Evolutionary conservation across 2,888 invertebrate genomes (phyloP), one percentile per base, ranked within the genome.

Genomic region (Helleia helle): DNA sequence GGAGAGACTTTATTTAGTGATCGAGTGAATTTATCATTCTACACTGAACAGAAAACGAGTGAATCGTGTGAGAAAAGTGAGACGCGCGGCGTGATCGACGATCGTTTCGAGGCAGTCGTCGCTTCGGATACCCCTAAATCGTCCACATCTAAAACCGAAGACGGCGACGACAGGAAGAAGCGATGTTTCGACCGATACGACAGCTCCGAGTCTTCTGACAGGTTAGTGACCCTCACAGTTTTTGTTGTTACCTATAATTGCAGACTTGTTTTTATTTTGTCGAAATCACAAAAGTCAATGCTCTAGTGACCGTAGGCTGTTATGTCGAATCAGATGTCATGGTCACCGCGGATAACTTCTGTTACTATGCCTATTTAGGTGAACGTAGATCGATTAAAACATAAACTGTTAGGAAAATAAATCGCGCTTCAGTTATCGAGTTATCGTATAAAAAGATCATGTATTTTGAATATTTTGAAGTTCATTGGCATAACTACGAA

Each of bases 161-260:
- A 71, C 46, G 77, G 83, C 45, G 89, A 89, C 59, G 90, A 89
- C 69, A 88, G 91, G 75, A 93, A 91, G 85, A 94, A 93, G 86
- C 88, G 95, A 84, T 93, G 94, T 85, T 88, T 93, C 75, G 94
- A 95, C 89, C 90, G 94, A 87, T 95, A 93, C 87, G 95, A 95
- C 88, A 95, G 94, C 80, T 94, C 94, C 65, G 95, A 95, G 86
- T 94, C 94, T 66, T 95, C 94, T 84, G 95, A 95, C 93, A 95
- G 95, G 95, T 94, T 77, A 88, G 87, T 71, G 50, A 11, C 8
- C 34, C 14, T 39, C 31, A 40, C 43, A 42, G n/a, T 36, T 42
- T 38, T 40, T 27, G 30, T 30, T 41, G 25, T 41, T 42, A 26
- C 34, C 31, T 45, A 40, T 30, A 44, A 42, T 39, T 43, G 41